phyloP scores from a whole-genome alignment of 2,888 invertebrate species.

The Microplitis manilae region DNA sequence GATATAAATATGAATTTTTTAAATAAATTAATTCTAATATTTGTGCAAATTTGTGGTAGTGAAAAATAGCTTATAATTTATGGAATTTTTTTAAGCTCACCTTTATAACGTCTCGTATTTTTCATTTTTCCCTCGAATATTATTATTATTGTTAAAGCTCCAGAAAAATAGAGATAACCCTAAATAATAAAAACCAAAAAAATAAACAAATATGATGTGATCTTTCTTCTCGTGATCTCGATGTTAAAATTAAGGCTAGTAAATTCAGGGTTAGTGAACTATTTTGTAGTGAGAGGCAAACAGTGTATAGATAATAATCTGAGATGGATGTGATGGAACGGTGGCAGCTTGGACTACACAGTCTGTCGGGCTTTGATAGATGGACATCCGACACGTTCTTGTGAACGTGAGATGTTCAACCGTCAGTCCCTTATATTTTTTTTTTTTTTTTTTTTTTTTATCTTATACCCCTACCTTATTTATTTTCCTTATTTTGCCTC shows the following conservation, averaged over 20 bases:
- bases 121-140: no score
- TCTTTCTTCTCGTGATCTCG: neutral
- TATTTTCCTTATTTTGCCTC: neutral
- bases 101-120: no score
- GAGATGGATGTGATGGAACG: constrained; percentile 60
- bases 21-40: no score
- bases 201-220: constrained; percentile 33
- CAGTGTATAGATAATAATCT: constrained; percentile 57
- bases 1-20: no score
- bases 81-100: no score
- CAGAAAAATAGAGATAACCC: neutral
- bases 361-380: constrained; percentile 58
- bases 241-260: constrained; percentile 32
- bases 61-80: no score
- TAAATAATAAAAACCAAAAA: constrained; percentile 5
- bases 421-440: constrained; percentile 30
- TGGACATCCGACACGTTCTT: constrained; percentile 55
- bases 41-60: no score
- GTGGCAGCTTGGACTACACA: constrained; percentile 54
- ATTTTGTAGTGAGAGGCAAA: constrained; percentile 43
- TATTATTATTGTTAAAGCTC: neutral
- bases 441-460: constrained; percentile 4
- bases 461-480: constrained; percentile 35
- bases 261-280: constrained; percentile 46
- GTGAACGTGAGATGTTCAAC: constrained; percentile 31